Conservation (phyloP, 1,140 invertebrate genomes). For the Drosophila malerkotliana region DNA sequence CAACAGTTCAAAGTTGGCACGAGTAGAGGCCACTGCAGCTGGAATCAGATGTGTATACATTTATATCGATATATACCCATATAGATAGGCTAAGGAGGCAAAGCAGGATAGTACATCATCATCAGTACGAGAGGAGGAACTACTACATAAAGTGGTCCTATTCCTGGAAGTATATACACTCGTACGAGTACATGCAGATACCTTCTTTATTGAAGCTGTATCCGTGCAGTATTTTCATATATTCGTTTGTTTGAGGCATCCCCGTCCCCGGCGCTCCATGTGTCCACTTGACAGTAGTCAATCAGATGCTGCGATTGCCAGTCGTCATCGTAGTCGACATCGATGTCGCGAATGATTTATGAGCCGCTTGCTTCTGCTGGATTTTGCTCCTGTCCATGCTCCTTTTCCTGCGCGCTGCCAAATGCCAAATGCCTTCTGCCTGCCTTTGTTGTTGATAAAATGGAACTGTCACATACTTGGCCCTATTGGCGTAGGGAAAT, state of each 20-base stretch:
- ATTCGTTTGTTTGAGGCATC: slow-evolving; percentile 22
- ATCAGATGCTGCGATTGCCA: slow-evolving; percentile 75
- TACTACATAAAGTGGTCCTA: slow-evolving; percentile 5
- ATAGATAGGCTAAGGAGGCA: slow-evolving; percentile 16
- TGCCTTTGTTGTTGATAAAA: slow-evolving; percentile 54
- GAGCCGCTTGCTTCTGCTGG: slow-evolving; percentile 49
- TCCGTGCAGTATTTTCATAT: slow-evolving; percentile 17
- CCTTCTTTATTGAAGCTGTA: slow-evolving; percentile 28
- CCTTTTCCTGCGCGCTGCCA: neutral
- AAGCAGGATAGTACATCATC: slow-evolving; percentile 37
- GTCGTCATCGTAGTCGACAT: slow-evolving; percentile 78
- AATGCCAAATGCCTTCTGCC: neutral
- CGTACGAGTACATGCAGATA: slow-evolving; percentile 2
- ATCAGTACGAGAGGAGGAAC: slow-evolving; percentile 26
- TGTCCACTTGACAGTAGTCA: slow-evolving; percentile 71
- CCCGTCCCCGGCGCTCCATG: slow-evolving; percentile 17
- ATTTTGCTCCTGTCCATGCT: neutral
- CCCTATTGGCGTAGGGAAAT: slow-evolving; percentile 48
- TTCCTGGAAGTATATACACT: slow-evolving; percentile 8
- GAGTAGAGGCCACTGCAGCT: slow-evolving; percentile 57
- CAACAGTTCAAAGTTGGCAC: slow-evolving; percentile 16
- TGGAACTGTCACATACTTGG: slow-evolving; percentile 68
- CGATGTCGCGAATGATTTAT: slow-evolving; percentile 77
- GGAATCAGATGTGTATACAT: slow-evolving; percentile 4
- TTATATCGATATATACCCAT: neutral